These are phyloP conservation scores for Lamproptera curius DNA, from an alignment of 2,888 invertebrate genomes.

Conservation along the genomic window DNA sequence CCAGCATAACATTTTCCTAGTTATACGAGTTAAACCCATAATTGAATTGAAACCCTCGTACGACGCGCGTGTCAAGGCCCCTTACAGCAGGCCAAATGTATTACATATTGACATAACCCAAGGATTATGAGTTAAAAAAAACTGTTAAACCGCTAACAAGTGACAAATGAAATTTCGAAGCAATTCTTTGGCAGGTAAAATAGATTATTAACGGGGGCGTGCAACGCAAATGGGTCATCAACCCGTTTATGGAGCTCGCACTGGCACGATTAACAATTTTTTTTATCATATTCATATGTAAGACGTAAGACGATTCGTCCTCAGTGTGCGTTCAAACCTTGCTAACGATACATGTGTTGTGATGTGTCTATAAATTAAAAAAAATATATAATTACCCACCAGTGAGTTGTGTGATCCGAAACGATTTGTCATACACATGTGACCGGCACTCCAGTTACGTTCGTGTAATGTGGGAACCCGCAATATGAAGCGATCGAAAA, in stretches of 20 bases:
- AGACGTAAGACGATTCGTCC: slow-evolving; percentile 11
- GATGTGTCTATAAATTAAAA: not conserved
- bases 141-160: no score
- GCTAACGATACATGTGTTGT: slow-evolving; percentile 16
- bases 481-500: slow-evolving; percentile 57
- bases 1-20: no score
- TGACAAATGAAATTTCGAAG: not conserved
- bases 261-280: slow-evolving; percentile 16
- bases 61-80: no score
- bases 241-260: slow-evolving; percentile 11
- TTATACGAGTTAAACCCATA: no score
- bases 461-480: slow-evolving; percentile 29
- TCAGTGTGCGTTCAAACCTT: slow-evolving; percentile 18
- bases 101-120: no score
- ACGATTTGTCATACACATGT: slow-evolving; percentile 20
- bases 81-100: no score
- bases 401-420: slow-evolving; percentile 30
- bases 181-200: no score
- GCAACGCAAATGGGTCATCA: slow-evolving; percentile 14
- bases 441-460: slow-evolving; percentile 14
- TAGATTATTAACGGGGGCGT: slow-evolving; percentile 3
- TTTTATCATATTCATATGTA: slow-evolving; percentile 16
- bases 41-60: no score
- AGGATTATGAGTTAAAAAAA: slow-evolving; percentile 4
- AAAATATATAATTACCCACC: slow-evolving; percentile 21